Conservation (phyloP, 2,797 vertebrate genomes). For the Enteromius afrohamiltoni region DNA sequence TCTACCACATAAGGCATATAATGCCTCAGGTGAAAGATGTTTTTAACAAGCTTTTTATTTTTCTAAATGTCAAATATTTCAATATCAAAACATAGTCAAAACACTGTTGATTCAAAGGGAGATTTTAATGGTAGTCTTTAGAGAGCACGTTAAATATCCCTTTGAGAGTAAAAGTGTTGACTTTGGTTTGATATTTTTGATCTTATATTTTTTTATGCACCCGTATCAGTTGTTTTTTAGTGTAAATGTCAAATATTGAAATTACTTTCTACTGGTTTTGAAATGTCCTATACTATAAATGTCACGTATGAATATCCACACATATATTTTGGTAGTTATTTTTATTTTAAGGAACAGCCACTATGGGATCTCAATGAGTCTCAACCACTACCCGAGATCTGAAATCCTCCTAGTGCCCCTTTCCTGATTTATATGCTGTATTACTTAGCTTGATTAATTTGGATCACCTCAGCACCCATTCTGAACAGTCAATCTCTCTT, state of each 20-base stretch:
- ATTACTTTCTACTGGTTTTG: not conserved
- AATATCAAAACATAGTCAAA: not conserved
- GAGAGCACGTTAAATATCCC: not conserved
- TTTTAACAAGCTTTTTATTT: constrained; percentile 19
- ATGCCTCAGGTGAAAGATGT: constrained; percentile 8
- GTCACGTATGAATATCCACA: constrained; percentile 3
- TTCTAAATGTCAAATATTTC: constrained; percentile 42
- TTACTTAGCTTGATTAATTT: constrained; percentile 56
- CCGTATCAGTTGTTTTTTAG: constrained; percentile 1
- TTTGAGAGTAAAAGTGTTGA: not conserved
- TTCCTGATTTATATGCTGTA: constrained; percentile 41
- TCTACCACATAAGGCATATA: not conserved
- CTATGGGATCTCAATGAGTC: not conserved
- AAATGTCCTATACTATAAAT: constrained; percentile 38
- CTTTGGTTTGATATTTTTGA: not conserved
- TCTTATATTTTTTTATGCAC: not conserved
- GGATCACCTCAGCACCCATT: constrained; percentile 25
- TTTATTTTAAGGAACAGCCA: not conserved
- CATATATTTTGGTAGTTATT: constrained; percentile 9
- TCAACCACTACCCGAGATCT: not conserved
- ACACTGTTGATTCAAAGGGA: not conserved
- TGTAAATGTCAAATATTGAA: constrained; percentile 50
- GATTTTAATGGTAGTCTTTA: constrained; percentile 20
- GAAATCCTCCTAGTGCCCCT: not conserved
- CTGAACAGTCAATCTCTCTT: constrained; percentile 37